Conservation (phyloP, 2,888 invertebrate genomes). For the Thera obeliscata region DNA sequence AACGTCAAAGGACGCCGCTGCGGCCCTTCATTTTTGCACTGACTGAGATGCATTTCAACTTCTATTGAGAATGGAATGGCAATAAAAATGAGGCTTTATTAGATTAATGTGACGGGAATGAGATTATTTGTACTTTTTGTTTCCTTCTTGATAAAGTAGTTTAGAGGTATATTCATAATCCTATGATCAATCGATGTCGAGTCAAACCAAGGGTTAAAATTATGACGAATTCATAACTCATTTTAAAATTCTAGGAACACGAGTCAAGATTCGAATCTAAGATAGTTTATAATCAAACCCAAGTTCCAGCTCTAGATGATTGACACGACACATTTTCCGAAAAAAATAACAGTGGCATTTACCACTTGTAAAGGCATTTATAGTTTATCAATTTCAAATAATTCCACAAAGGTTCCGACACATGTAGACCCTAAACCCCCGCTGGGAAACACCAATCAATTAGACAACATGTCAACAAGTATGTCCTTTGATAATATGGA, state of each 20-base stretch:
- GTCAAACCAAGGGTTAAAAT: neutral
- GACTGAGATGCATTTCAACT: conserved; percentile 67
- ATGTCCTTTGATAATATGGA: conserved; percentile 77
- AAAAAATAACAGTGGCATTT: conserved; percentile 80
- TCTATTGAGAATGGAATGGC: conserved; percentile 65
- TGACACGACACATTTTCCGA: conserved; percentile 56
- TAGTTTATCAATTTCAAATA: conserved; percentile 82
- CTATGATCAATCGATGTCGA: neutral
- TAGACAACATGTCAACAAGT: conserved; percentile 85
- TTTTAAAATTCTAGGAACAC: conserved; percentile 5
- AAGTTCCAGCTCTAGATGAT: conserved; percentile 47
- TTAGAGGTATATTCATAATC: neutral
- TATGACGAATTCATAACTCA: neutral
- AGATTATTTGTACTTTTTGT: conserved; percentile 24
- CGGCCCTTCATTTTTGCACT: conserved; percentile 76
- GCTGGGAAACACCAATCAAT: conserved; percentile 82
- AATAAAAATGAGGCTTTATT: conserved; percentile 47
- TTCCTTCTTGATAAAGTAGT: conserved; percentile 3
- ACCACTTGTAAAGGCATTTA: conserved; percentile 78
- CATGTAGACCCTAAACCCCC: conserved; percentile 76
- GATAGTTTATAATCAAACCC: conserved; percentile 8
- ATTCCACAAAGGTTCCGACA: conserved; percentile 80
- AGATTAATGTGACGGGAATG: conserved; percentile 41
- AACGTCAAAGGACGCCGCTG: conserved; percentile 78
- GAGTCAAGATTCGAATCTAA: conserved; percentile 34